Base-by-base conservation (phyloP, 2,888 invertebrate species). In the Trissolcus japonicus region DNA sequence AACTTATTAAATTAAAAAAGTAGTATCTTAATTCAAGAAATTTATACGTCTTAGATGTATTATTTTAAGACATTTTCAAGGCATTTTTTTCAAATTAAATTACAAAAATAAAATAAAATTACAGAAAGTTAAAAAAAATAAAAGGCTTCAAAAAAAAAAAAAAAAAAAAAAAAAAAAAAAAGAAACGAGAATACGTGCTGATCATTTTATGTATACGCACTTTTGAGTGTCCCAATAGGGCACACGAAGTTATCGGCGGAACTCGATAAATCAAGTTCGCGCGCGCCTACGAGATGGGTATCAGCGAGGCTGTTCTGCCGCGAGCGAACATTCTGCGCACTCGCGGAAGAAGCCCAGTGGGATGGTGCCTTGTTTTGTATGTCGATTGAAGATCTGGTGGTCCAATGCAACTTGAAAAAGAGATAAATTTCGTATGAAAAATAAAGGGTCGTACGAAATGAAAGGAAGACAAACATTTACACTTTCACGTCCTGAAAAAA, bases 191-290 rank as follows among this genome's bases (percentile, higher is more conserved):
- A 67, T 75, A 57, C 65, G 71, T 65, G 74, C 76, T 71, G 71
- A 73, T 68, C 50, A 66, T 76, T 80, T 82, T 80, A 75, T 25
- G 2, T 79, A 61, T 62, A 68, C 76, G 72, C 80, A 78, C 25
- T 25, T 78, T 71, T 77, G 68, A 67, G 74, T 65, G 53, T 72
- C 48, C 61, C 62, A 56, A 54, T 60, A 50, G 59, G 61, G 69
- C 63, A 62, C 60, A 72, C 75, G 77, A 79, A 82, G 82, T 82
- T 85, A 84, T 83, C 84, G 79, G 79, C 81, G 66, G 73, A 78
- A 81, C 75, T 80, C 82, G 81, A 84, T 85, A 85, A 85, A 85
- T 85, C 85, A 85, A 83, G 83, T 85, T 85, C 82, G 82, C 85
- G 82, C 83, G 83, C 82, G 78, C 76, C 80, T 75, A 80, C 80